Evolutionary conservation across 2,888 invertebrate species (phyloP), one percentile per base, ranked within the genome.

Genomic region (Archips crataeganus): DNA sequence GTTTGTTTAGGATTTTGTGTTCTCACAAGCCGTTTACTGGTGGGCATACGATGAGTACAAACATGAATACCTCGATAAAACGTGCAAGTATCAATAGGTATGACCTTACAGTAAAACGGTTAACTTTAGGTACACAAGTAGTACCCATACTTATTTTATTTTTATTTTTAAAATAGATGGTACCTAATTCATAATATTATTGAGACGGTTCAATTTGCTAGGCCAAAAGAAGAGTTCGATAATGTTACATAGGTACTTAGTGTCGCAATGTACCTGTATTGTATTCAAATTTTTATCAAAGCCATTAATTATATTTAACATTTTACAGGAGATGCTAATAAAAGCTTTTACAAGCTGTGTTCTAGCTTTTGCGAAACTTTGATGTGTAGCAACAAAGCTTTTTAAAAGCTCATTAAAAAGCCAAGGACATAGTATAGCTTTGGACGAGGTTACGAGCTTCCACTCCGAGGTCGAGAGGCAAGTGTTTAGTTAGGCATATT

Each of bases 401-500:
- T 80, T 81, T 80, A 78, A 73, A 77, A 70, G 62, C 77, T 75
- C 77, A 79, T 77, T 77, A 76, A 81, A 71, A 79, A 71, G 79
- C 81, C 80, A 77, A 79, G 83, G 84, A 85, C 77, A 69, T n/a
- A 64, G 23, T 23, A 23, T 64, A 73, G 73, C 73, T 73, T 57
- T 77, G 80, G 76, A 61, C 77, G 77, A 77, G 77, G 79, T 81
- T 77, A 81, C 80, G 78, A 82, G 81, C 81, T 82, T 84, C 79
- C 79, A 80, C 82, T 84, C 81, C 85, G 88, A 90, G 91, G 89
- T 85, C 87, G 83, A 78, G 79, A 77, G 79, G 74, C 80, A 79
- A 78, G 82, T 81, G 82, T 87, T 85, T 84, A 87, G 60, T 71
- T 65, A 59, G 65, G 71, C 36, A n/a, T 60, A 49, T 60, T 67